A percentile compares a stretch with the other conserved stretches of the same genome.
phyloP scores from a whole-genome alignment of 2,888 invertebrate species.

The Cabera pusaria region DNA sequence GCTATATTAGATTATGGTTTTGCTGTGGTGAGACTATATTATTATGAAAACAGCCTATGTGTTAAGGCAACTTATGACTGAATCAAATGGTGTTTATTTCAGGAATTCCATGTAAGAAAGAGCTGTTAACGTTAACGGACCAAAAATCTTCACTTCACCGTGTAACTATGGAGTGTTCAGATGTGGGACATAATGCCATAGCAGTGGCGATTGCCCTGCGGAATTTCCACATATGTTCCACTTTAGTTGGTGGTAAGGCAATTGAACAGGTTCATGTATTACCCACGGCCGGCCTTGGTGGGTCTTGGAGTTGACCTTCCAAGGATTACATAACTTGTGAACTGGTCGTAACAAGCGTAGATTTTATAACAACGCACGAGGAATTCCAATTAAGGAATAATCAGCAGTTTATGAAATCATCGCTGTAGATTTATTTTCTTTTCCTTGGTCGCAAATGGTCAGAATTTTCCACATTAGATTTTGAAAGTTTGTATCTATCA shows the following conservation, averaged over 20 bases:
- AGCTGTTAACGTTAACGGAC: conserved; percentile 7
- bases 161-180: conserved; percentile 17
- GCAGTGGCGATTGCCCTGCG: conserved; percentile 38
- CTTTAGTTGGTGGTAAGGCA: conserved; percentile 14
- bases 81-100: background rate
- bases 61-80: background rate
- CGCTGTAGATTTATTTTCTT: conserved; percentile 21
- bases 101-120: conserved; percentile 2
- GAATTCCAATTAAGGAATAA: conserved; percentile 38
- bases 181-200: conserved; percentile 38
- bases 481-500: too few species aligned
- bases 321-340: conserved; percentile 59
- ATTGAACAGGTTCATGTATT: conserved; percentile 47
- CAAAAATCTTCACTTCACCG: conserved; percentile 2
- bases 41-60: too few species aligned
- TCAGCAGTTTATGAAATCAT: conserved; percentile 38
- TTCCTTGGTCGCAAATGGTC: conserved; percentile 4
- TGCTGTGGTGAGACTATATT: too few species aligned
- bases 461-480: too few species aligned
- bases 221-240: conserved; percentile 39
- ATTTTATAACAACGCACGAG: conserved; percentile 39
- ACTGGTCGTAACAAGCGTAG: conserved; percentile 49
- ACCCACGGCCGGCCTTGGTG: conserved; percentile 56
- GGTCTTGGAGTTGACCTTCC: conserved; percentile 53
- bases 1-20: too few species aligned